A percentile compares a stretch with the other conserved stretches of the same genome.
These are phyloP conservation scores for Protonemura montana DNA, from an alignment of 2,888 invertebrate genomes.

Conservation along the genomic window DNA sequence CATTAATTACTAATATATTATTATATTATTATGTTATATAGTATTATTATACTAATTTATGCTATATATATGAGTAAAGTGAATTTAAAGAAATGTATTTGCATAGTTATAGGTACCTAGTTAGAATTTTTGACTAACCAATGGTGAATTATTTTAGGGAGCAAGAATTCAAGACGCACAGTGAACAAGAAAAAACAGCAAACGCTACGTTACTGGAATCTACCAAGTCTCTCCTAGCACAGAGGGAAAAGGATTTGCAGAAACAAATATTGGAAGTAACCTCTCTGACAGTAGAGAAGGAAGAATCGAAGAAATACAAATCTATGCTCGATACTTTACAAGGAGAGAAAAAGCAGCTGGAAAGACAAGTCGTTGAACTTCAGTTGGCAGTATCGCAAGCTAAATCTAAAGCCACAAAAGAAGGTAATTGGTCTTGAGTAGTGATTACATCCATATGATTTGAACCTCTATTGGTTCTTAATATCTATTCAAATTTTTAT, in stretches of 20 bases:
- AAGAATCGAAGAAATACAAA: slow-evolving; percentile 48
- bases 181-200: slow-evolving; percentile 45
- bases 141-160: slow-evolving; percentile 44
- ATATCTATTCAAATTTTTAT: not conserved
- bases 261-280: slow-evolving; percentile 48
- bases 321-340: slow-evolving; percentile 49
- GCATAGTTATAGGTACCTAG: no score
- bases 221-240: slow-evolving; percentile 43
- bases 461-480: not conserved
- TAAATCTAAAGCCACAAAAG: slow-evolving; percentile 50
- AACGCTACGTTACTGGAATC: slow-evolving; percentile 44
- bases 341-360: slow-evolving; percentile 52
- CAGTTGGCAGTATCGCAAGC: slow-evolving; percentile 51
- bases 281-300: slow-evolving; percentile 45
- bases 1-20: no score
- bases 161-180: slow-evolving; percentile 44
- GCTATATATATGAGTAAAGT: no score
- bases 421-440: slow-evolving; percentile 42
- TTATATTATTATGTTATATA: no score
- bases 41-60: no score
- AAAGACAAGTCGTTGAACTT: slow-evolving; percentile 52
- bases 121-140: no score
- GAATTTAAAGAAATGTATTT: no score
- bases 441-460: not conserved
- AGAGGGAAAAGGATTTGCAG: slow-evolving; percentile 49